Percentiles rank a stretch among this genome's conserved stretches.
These are phyloP conservation scores for Hirtodrosophila trivittata DNA, from an alignment of 2,888 invertebrate genomes.

Conservation along the genomic window DNA sequence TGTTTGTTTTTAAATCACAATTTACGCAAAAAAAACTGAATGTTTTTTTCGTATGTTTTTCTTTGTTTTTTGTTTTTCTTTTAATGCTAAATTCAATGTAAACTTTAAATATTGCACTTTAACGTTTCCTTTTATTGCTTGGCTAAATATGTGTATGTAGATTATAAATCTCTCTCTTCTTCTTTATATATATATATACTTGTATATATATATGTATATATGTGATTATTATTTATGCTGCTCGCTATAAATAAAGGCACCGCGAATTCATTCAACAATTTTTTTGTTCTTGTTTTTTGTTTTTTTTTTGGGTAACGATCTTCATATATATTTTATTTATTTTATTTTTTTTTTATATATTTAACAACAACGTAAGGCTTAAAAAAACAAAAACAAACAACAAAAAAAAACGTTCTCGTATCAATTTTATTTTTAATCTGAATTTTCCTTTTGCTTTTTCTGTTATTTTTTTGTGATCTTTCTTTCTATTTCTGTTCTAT, in stretches of 20 bases:
- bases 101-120: slow-evolving; percentile 79
- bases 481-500: slow-evolving; percentile 14
- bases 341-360: slow-evolving; percentile 2
- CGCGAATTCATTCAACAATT: slow-evolving; percentile 82
- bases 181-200: slow-evolving; percentile 22
- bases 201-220: slow-evolving; percentile 18
- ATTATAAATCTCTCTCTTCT: slow-evolving; percentile 32
- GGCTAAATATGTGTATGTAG: slow-evolving; percentile 55
- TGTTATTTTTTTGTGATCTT: neutral
- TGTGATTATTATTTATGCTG: slow-evolving; percentile 57
- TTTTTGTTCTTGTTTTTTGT: slow-evolving; percentile 39
- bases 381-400: slow-evolving; percentile 35
- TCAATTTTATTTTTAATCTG: slow-evolving; percentile 13
- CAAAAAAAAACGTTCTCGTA: slow-evolving; percentile 28
- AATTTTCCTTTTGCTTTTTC: slow-evolving; percentile 5
- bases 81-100: slow-evolving; percentile 58
- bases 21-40: slow-evolving; percentile 45
- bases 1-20: slow-evolving; percentile 49
- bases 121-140: slow-evolving; percentile 71
- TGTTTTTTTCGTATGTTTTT: slow-evolving; percentile 17
- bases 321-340: slow-evolving; percentile 6
- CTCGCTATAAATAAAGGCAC: slow-evolving; percentile 82
- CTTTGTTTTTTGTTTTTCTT: slow-evolving; percentile 21
- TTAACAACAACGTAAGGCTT: no score
- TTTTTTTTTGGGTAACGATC: slow-evolving; percentile 5